These are phyloP conservation scores for Macropis europaea DNA, from an alignment of 2,888 invertebrate genomes.

Conservation along the genomic window DNA sequence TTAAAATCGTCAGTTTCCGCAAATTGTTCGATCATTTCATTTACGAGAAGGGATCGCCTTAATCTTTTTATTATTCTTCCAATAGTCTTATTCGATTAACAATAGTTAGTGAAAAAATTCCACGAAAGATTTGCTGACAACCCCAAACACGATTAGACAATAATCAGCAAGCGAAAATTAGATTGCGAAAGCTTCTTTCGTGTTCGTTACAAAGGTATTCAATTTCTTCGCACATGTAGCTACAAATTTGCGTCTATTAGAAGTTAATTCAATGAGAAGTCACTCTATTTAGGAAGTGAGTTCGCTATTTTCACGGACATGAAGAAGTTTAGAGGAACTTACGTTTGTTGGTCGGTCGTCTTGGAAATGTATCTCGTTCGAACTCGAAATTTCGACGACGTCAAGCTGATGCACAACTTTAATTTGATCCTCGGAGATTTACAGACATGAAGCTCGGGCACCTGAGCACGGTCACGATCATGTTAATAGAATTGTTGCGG, in stretches of 20 bases:
- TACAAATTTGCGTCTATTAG: too few species aligned
- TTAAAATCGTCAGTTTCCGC: too few species aligned
- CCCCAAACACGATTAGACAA: too few species aligned
- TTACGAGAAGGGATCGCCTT: too few species aligned
- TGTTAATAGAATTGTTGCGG: constrained; percentile 54
- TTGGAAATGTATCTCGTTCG: constrained; percentile 18
- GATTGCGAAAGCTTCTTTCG: neutral
- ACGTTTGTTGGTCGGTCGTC: neutral
- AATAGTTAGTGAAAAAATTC: too few species aligned
- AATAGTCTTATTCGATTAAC: too few species aligned
- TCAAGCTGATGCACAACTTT: constrained; percentile 47
- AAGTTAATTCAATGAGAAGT: neutral
- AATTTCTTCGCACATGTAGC: too few species aligned
- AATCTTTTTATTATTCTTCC: too few species aligned
- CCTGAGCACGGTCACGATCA: constrained; percentile 39
- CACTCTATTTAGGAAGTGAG: neutral
- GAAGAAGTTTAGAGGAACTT: neutral
- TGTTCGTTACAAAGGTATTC: neutral
- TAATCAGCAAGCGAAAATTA: too few species aligned
- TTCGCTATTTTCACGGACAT: neutral
- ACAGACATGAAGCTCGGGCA: constrained; percentile 45
- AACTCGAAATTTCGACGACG: constrained; percentile 26
- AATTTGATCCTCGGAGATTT: constrained; percentile 32
- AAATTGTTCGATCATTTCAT: too few species aligned
- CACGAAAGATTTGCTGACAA: too few species aligned